Percentiles rank a stretch among this genome's conserved stretches.
Evolutionary conservation across 1,140 invertebrate species (phyloP).

Genomic region (Semibalanus balanoides): DNA sequence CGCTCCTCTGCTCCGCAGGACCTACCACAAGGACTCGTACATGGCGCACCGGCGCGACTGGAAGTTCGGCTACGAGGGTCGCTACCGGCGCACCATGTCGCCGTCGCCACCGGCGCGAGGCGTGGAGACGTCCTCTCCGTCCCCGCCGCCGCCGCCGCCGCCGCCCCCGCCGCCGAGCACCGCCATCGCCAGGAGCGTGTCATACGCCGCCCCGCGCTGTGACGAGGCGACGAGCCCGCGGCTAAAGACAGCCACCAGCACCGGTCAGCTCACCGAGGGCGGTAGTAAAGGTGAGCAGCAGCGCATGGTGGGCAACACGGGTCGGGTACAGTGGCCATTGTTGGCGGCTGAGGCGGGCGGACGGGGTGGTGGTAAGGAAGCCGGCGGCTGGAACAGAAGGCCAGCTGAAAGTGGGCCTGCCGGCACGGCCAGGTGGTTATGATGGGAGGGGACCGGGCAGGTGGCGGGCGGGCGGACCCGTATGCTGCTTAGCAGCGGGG

Average conservation of each 20-base stretch:
- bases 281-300: neutral
- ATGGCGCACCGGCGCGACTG: constrained; percentile 48
- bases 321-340: too few relatives aligned
- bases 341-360: too few relatives aligned
- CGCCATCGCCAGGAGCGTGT: neutral
- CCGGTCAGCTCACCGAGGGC: neutral
- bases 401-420: too few relatives aligned
- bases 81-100: constrained; percentile 57
- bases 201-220: neutral
- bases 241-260: neutral
- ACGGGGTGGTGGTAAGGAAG: too few relatives aligned
- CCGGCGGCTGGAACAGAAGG: too few relatives aligned
- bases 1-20: constrained; percentile 45
- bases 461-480: too few relatives aligned
- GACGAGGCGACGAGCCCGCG: neutral
- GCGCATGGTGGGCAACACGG: too few relatives aligned
- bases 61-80: constrained; percentile 49
- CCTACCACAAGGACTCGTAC: constrained; percentile 63
- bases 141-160: constrained; percentile 9
- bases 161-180: too few relatives aligned
- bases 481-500: too few relatives aligned
- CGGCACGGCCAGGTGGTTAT: too few relatives aligned
- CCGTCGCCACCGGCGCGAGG: constrained; percentile 34
- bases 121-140: neutral
- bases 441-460: too few relatives aligned